Conservation (phyloP, 2,113 vertebrate species). For the Proterorhinus semilunaris region DNA sequence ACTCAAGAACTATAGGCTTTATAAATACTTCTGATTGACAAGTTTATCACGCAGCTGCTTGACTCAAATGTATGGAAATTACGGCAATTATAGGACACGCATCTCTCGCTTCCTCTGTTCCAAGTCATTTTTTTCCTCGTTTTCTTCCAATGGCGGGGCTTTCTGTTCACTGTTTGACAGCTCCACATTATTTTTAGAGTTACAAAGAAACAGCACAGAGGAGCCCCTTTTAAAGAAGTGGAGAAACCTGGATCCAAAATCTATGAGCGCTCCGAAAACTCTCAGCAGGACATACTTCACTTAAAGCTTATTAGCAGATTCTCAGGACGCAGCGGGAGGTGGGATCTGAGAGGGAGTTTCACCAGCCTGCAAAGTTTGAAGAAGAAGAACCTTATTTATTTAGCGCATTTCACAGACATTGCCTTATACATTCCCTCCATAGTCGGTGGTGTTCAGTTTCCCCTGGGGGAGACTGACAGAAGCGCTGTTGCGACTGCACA, state of each 20-base stretch:
- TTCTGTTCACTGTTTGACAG: constrained; percentile 7
- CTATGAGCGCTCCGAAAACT: constrained; percentile 11
- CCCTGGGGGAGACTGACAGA: too few species aligned
- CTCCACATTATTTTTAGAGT: constrained; percentile 8
- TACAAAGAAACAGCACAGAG: constrained; percentile 13
- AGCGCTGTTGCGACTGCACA: too few species aligned
- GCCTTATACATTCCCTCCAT: too few species aligned
- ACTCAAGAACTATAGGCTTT: not conserved
- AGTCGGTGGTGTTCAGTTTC: too few species aligned
- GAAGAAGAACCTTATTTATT: too few species aligned
- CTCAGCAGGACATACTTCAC: constrained; percentile 16
- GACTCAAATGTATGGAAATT: not conserved
- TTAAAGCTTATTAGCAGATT: constrained; percentile 30
- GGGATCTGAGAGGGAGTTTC: constrained; percentile 22
- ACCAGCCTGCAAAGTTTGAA: not conserved
- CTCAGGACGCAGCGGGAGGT: constrained; percentile 12
- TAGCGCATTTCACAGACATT: not conserved
- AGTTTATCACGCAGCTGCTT: not conserved
- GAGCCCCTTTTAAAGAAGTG: constrained; percentile 17
- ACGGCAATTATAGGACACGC: not conserved
- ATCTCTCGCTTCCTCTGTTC: not conserved
- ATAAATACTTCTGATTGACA: not conserved
- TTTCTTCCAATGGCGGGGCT: not conserved
- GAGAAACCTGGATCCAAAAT: constrained; percentile 3
- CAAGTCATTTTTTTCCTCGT: not conserved